A percentile compares a stretch with the other conserved stretches of the same genome.
Evolutionary conservation across 2,888 invertebrate genomes (phyloP).

Genomic region (Amblyjoppa proteus): DNA sequence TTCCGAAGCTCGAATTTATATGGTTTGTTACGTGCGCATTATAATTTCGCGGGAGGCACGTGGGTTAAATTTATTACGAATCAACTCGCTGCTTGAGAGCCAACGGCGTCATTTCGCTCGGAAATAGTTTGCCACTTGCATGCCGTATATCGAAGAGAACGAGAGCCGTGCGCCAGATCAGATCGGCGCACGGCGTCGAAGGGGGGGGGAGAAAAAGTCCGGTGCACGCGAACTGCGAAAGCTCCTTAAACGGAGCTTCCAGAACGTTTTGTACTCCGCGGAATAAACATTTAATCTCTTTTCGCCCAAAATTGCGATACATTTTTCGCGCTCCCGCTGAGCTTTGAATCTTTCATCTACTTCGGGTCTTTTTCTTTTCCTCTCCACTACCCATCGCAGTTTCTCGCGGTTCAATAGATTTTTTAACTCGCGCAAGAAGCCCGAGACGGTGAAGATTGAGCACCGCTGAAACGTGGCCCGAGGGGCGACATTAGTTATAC

Average conservation of each 20-base stretch:
- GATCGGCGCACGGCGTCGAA: conserved; percentile 13
- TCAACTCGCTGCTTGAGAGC: conserved; percentile 53
- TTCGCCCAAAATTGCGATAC: not conserved
- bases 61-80: conserved; percentile 67
- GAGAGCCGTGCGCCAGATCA: conserved; percentile 55
- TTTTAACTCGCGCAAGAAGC: not conserved
- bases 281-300: not conserved
- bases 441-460: conserved; percentile 44
- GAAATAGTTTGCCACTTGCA: conserved; percentile 47
- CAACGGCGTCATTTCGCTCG: conserved; percentile 52
- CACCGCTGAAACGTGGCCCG: conserved; percentile 65
- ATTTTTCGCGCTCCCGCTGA: not conserved
- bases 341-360: not conserved
- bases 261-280: not conserved
- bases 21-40: conserved; percentile 15
- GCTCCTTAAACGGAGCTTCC: conserved; percentile 6
- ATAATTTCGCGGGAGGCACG: conserved; percentile 17
- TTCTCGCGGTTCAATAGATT: not conserved
- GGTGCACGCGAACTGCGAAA: conserved; percentile 46
- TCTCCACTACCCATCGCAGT: not conserved
- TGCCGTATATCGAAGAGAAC: conserved; percentile 45
- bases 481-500: conserved; percentile 70
- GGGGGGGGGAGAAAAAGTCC: not conserved
- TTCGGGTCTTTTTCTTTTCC: not conserved
- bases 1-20: conserved; percentile 40